A percentile compares a stretch with the other conserved stretches of the same genome.
These are phyloP conservation scores for Piprites chloris DNA, from an alignment of 2,113 vertebrate genomes.

Conservation along the genomic window DNA sequence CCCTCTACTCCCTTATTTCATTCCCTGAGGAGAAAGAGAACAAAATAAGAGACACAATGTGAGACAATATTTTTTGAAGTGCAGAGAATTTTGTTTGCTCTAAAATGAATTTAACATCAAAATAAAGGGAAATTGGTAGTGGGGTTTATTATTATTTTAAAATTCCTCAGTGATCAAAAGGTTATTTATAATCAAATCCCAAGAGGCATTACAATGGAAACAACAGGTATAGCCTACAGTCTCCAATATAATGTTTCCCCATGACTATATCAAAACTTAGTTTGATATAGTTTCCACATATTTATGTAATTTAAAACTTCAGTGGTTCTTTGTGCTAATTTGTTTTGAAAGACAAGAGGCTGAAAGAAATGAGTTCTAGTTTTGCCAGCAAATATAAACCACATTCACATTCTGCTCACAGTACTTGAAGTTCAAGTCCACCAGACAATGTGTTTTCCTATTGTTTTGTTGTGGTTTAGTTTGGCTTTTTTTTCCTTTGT, in stretches of 20 bases:
- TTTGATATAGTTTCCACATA: not conserved
- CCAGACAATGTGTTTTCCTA: accelerated
- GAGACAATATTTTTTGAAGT: not conserved
- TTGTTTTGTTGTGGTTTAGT: too few species aligned
- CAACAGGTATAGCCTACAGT: not conserved
- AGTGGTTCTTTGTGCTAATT: not conserved
- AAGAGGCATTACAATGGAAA: not conserved
- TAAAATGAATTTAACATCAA: not conserved
- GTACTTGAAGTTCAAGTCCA: not conserved
- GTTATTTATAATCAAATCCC: not conserved
- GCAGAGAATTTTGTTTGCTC: not conserved
- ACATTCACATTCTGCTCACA: not conserved
- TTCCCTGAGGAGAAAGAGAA: not conserved
- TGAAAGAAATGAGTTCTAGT: not conserved
- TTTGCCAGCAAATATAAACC: not conserved
- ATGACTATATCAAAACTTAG: not conserved
- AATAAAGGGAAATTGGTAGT: not conserved
- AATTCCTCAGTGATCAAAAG: not conserved
- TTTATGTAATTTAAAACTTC: not conserved
- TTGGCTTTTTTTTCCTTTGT: not conserved
- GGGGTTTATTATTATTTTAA: not conserved
- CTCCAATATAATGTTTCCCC: not conserved
- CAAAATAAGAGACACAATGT: not conserved
- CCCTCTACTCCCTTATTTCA: not conserved
- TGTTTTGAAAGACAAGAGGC: not conserved